Evolutionary conservation across 2,113 vertebrate genomes (phyloP).

Genomic region (Gasterosteus aculeatus): DNA sequence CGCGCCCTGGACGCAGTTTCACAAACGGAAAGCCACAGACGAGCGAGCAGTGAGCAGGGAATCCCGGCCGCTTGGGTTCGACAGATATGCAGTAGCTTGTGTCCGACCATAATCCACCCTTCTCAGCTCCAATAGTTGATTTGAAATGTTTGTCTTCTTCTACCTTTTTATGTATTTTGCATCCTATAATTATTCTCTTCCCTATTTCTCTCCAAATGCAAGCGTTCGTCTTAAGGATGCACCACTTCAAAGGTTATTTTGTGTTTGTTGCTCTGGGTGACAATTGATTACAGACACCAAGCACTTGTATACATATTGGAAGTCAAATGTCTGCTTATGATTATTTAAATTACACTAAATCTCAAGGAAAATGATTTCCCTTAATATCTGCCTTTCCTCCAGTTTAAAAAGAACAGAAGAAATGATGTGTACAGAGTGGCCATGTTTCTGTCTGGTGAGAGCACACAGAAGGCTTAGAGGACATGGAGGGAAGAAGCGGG

Average conservation of each 20-base stretch:
- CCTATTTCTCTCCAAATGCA: slow-evolving; percentile 44
- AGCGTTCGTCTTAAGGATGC: slow-evolving; percentile 7
- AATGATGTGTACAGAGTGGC: background rate
- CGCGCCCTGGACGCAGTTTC: slow-evolving; percentile 21
- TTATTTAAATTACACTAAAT: slow-evolving; percentile 12
- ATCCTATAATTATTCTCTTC: slow-evolving; percentile 61
- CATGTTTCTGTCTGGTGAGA: background rate
- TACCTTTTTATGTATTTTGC: slow-evolving; percentile 41
- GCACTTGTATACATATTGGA: slow-evolving; percentile 1
- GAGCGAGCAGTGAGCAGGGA: slow-evolving; percentile 25
- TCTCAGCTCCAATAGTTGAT: slow-evolving; percentile 62
- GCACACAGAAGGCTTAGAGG: background rate
- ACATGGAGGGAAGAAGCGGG: background rate
- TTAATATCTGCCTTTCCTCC: background rate
- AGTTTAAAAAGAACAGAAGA: background rate
- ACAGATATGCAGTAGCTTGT: slow-evolving; percentile 39
- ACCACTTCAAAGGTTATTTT: slow-evolving; percentile 58
- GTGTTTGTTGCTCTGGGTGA: slow-evolving; percentile 33
- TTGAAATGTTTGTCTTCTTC: slow-evolving; percentile 53
- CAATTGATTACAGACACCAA: slow-evolving; percentile 23
- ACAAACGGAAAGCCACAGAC: slow-evolving; percentile 50
- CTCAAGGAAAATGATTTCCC: background rate
- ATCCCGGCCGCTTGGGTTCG: slow-evolving; percentile 46
- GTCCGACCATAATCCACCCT: slow-evolving; percentile 25
- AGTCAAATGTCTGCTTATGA: slow-evolving; percentile 4